Conservation (phyloP, 2,797 vertebrate species). For the Amblyraja radiata region DNA sequence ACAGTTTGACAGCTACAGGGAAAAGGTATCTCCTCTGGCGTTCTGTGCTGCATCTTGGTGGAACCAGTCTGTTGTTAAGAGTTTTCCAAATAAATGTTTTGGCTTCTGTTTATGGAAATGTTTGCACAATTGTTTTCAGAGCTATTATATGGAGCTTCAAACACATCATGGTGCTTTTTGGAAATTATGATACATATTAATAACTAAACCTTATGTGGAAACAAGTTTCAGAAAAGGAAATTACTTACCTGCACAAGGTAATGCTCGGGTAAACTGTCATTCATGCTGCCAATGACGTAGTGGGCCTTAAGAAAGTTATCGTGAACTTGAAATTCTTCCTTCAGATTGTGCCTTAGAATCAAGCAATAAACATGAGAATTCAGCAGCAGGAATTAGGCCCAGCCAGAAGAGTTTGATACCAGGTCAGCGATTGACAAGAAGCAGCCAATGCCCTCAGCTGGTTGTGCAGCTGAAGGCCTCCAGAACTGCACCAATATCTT, state of each 20-base stretch:
- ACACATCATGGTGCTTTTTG: background rate
- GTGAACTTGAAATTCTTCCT: slow-evolving; percentile 36
- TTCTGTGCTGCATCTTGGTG: too few relatives aligned
- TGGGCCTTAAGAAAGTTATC: slow-evolving; percentile 34
- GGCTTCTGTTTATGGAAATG: background rate
- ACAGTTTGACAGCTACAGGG: too few relatives aligned
- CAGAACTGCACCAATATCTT: background rate
- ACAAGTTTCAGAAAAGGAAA: background rate
- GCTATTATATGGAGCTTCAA: background rate
- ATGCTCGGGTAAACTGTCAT: slow-evolving; percentile 24
- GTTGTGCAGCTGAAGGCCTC: background rate
- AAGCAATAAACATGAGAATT: background rate
- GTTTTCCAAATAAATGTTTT: too few relatives aligned
- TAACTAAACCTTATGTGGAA: background rate
- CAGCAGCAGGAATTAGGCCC: background rate
- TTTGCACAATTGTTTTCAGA: background rate
- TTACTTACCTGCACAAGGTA: slow-evolving; percentile 25
- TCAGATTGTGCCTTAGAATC: slow-evolving; percentile 6
- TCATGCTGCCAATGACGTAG: slow-evolving; percentile 19
- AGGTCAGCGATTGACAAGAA: background rate
- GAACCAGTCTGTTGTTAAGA: too few relatives aligned
- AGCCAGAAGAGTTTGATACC: background rate
- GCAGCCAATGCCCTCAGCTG: background rate
- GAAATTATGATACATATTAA: background rate
- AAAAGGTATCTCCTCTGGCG: too few relatives aligned